Percentiles rank a stretch among this genome's conserved stretches.
Conservation (phyloP, 2,797 vertebrate species). For the Tarsius wallacei region DNA sequence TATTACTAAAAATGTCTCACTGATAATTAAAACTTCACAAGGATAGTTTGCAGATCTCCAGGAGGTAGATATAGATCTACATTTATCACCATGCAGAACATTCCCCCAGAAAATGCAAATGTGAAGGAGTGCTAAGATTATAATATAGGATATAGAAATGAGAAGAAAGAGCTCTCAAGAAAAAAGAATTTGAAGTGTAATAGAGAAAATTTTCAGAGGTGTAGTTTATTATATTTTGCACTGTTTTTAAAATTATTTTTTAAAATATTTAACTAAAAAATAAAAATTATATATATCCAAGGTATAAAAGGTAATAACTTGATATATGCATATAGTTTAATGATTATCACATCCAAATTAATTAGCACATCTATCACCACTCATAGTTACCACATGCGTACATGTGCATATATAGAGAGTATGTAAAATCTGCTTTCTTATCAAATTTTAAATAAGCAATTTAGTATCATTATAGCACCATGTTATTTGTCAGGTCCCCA, state of each 20-base stretch:
- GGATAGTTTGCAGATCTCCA: neutral
- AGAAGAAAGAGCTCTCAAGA: neutral
- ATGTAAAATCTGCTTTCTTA: neutral
- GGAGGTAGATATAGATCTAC: neutral
- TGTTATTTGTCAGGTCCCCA: neutral
- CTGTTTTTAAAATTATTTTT: neutral
- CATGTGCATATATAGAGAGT: neutral
- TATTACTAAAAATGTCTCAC: neutral
- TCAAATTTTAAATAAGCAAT: neutral
- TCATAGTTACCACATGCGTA: neutral
- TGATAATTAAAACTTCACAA: neutral
- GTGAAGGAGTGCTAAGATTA: neutral
- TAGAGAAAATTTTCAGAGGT: neutral
- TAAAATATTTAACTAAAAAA: neutral
- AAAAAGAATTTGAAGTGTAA: neutral
- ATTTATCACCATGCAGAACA: neutral
- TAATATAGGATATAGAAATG: neutral
- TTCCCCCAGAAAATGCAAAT: neutral
- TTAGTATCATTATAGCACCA: neutral
- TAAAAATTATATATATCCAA: neutral
- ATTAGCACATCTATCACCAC: neutral
- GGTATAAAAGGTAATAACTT: too few relatives aligned
- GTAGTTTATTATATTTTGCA: neutral
- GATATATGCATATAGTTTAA: neutral
- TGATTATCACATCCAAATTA: neutral